Evolutionary conservation across 2,888 invertebrate genomes (phyloP), one percentile per base, ranked within the genome.

Genomic region (Lepidochrysops patricia): DNA sequence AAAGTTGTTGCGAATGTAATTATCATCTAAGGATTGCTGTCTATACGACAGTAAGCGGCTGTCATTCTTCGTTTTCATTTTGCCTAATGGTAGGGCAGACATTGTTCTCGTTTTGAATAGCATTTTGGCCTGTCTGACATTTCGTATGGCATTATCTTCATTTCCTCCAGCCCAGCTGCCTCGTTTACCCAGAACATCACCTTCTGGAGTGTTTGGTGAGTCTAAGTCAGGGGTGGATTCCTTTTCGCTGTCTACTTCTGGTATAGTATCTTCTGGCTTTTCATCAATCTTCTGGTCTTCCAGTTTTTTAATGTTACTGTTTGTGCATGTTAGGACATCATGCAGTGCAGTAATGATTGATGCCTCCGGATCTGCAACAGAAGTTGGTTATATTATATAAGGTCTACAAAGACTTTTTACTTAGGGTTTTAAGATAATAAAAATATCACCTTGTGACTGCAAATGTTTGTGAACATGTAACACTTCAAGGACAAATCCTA

Each of bases 401-500:
- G n/a, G n/a, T n/a, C n/a, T n/a, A n/a, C n/a, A n/a, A n/a, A n/a
- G n/a, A n/a, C n/a, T n/a, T n/a, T n/a, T n/a, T n/a, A n/a, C n/a
- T n/a, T n/a, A n/a, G n/a, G n/a, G n/a, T n/a, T n/a, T n/a, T n/a
- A n/a, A n/a, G n/a, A n/a, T n/a, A n/a, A n/a, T n/a, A 26, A 9
- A n/a, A 56, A 35, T 50, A 37, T 54, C 65, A 91, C 91, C 90
- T 75, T 78, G 80, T 26, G 76, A 68, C 62, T 87, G 72, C 68
- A 91, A 74, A 66, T 90, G 90, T 52, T 90, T 87, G 66, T 90
- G 90, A 25, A 90, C 82, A 70, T 91, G 84, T 63, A 90, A 70
- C n/a, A 93, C 89, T 86, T 94, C 88, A 15, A 90, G 70, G 9
- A 76, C 75, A 74, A 95, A 93, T 2, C 96, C 95, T 60, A 92